Percentiles rank a stretch among this genome's conserved stretches.
Evolutionary conservation across 1,140 invertebrate genomes (phyloP).

Genomic region (Eriosoma lanigerum): DNA sequence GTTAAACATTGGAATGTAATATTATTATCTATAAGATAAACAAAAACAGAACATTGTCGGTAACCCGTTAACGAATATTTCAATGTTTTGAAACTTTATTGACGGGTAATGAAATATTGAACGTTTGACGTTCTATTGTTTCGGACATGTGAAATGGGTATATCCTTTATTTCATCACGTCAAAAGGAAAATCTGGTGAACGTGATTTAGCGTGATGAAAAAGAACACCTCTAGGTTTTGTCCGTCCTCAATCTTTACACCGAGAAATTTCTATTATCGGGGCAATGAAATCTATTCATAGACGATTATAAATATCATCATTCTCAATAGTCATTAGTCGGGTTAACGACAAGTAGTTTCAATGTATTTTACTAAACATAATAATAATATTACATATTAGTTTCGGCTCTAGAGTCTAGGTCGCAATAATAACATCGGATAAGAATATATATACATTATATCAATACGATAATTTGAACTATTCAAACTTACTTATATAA

Average conservation of each 20-base stretch:
- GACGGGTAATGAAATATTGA: neutral
- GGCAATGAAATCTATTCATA: neutral
- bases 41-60: too few relatives aligned
- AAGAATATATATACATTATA: neutral
- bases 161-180: neutral
- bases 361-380: neutral
- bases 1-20: too few relatives aligned
- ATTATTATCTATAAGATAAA: too few relatives aligned
- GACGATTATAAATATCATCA: neutral
- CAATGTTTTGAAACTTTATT: too few relatives aligned
- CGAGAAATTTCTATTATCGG: neutral
- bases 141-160: neutral
- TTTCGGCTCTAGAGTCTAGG: neutral
- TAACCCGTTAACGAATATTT: too few relatives aligned
- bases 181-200: too few relatives aligned
- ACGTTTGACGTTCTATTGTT: neutral
- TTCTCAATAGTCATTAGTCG: constrained; percentile 33
- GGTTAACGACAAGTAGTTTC: constrained; percentile 1
- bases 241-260: neutral
- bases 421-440: neutral
- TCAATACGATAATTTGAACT: neutral
- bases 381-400: neutral
- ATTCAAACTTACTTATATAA: neutral
- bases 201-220: neutral
- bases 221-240: neutral